These are phyloP conservation scores for Acanthiza pusilla DNA, from an alignment of 2,797 vertebrate species.

Conservation along the genomic window DNA sequence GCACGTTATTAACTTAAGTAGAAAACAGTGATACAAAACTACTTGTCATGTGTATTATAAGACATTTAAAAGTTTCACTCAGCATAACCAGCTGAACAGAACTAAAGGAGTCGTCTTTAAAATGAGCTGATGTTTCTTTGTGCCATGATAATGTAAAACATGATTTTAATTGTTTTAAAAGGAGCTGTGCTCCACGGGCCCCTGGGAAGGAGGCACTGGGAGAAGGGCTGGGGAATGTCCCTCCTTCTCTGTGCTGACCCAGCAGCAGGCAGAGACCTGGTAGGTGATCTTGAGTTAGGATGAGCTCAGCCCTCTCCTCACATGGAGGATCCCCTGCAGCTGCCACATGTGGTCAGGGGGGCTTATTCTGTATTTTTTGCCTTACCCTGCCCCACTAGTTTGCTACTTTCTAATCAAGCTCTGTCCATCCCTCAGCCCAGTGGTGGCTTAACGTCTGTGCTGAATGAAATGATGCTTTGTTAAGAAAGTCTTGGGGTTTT, in stretches of 20 bases:
- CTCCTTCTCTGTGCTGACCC: not conserved
- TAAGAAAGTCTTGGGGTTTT: not conserved
- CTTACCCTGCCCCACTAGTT: not conserved
- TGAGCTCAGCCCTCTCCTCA: not conserved
- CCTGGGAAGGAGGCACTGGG: not conserved
- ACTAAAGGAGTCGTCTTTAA: not conserved
- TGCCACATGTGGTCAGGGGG: fast-evolving
- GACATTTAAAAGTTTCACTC: constrained; percentile 56
- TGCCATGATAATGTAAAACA: not conserved
- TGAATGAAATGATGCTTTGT: not conserved
- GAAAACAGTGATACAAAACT: constrained; percentile 62
- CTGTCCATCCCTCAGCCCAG: not conserved
- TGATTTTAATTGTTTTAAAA: not conserved
- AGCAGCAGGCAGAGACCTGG: not conserved
- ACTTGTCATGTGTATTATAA: constrained; percentile 54
- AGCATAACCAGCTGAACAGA: constrained; percentile 24
- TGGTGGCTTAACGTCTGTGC: not conserved
- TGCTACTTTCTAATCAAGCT: not conserved
- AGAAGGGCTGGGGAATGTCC: not conserved
- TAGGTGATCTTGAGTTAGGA: not conserved
- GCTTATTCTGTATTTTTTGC: not conserved
- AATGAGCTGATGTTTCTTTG: not conserved
- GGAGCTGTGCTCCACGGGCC: not conserved
- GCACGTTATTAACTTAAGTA: constrained; percentile 69
- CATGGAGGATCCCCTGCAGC: not conserved